These are phyloP conservation scores for Exephanes ischioxanthus DNA, from an alignment of 2,888 invertebrate genomes.

Conservation along the genomic window DNA sequence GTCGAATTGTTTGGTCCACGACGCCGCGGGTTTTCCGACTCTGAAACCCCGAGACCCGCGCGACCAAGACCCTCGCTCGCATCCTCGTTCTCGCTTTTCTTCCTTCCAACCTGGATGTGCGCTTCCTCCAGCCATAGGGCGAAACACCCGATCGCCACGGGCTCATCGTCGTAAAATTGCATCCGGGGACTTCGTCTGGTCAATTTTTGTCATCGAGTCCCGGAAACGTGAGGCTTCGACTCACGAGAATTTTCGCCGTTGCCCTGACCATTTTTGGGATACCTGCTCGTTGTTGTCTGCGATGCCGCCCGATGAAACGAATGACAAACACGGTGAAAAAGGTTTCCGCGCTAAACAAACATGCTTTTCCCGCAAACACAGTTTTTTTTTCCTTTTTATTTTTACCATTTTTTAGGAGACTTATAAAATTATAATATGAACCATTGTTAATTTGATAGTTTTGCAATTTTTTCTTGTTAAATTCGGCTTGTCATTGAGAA, in stretches of 20 bases:
- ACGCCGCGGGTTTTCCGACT: constrained; percentile 58
- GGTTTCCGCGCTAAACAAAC: neutral
- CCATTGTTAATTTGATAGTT: no score
- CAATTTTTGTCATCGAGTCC: constrained; percentile 16
- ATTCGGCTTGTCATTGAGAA: neutral
- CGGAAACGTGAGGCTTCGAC: neutral
- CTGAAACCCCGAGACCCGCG: neutral
- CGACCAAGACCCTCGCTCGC: constrained; percentile 8
- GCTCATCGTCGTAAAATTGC: neutral
- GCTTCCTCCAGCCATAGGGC: neutral
- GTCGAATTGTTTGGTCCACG: constrained; percentile 80
- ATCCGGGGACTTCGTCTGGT: neutral
- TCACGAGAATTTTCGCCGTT: neutral
- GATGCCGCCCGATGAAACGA: no score
- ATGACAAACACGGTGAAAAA: neutral
- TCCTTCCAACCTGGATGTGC: neutral
- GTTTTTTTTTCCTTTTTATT: no score
- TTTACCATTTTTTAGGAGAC: no score
- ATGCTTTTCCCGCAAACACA: no score
- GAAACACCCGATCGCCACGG: neutral
- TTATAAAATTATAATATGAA: no score
- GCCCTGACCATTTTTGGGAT: neutral
- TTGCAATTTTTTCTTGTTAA: neutral
- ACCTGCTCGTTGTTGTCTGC: constrained; percentile 12
- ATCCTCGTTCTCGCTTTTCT: neutral